phyloP scores from a whole-genome alignment of 2,797 vertebrate species.

The Microcaecilia unicolor region DNA sequence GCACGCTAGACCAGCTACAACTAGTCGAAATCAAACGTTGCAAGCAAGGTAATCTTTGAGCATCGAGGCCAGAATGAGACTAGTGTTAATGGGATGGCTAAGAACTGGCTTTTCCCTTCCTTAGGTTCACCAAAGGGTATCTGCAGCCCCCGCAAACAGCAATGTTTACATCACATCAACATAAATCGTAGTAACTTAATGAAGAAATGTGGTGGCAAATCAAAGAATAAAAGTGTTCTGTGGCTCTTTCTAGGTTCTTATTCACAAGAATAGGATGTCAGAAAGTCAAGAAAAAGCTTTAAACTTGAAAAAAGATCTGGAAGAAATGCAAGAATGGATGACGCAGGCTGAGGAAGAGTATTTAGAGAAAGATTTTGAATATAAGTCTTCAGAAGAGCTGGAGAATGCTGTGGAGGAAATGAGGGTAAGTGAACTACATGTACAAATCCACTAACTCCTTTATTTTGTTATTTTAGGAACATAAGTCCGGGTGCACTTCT shows the following conservation, averaged over 20 bases:
- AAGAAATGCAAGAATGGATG: constrained; percentile 98
- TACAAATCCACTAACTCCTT: too few species aligned
- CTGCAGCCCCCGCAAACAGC: not conserved
- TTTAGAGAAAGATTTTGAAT: constrained; percentile 94
- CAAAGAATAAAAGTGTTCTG: constrained; percentile 6
- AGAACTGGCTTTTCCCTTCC: too few species aligned
- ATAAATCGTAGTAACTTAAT: not conserved
- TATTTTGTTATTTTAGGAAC: too few species aligned
- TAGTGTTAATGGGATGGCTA: too few species aligned
- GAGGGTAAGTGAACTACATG: too few species aligned
- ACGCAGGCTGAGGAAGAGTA: constrained; percentile 91
- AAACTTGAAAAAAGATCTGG: constrained; percentile 91
- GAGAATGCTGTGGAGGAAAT: constrained; percentile 87
- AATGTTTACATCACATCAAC: not conserved
- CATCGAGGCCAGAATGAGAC: too few species aligned
- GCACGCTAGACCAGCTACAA: too few species aligned
- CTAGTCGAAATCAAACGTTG: too few species aligned
- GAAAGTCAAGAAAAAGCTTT: constrained; percentile 83
- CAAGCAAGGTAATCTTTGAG: too few species aligned
- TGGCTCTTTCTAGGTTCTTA: constrained; percentile 69
- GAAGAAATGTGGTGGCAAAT: constrained; percentile 5
- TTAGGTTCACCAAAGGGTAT: too few species aligned
- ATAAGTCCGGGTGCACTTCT: too few species aligned
- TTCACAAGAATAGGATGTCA: constrained; percentile 66
- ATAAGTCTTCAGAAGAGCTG: constrained; percentile 90